These are phyloP conservation scores for Pimephales promelas DNA, from an alignment of 2,113 vertebrate genomes.

Conservation along the genomic window DNA sequence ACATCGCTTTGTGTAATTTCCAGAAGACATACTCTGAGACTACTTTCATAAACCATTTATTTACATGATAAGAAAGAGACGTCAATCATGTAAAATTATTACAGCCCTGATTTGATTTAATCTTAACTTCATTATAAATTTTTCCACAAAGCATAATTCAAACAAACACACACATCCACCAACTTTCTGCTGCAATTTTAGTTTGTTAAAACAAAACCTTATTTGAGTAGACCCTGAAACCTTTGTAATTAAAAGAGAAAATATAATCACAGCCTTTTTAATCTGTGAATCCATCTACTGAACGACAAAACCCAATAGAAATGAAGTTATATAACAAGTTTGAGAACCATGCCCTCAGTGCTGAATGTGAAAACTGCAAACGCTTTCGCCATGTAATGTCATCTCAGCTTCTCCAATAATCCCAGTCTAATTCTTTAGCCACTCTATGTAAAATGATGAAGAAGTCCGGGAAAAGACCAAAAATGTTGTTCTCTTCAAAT, in stretches of 20 bases:
- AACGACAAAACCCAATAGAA: background rate
- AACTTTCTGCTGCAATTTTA: background rate
- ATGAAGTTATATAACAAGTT: background rate
- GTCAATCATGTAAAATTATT: background rate
- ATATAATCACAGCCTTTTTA: background rate
- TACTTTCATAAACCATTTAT: background rate
- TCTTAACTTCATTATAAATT: background rate
- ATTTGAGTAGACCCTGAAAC: background rate
- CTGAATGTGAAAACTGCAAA: background rate
- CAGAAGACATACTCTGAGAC: background rate
- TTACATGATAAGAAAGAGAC: background rate
- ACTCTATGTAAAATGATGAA: constrained; percentile 15
- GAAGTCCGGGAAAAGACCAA: constrained; percentile 2
- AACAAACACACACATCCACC: background rate
- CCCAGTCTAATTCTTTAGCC: constrained; percentile 26
- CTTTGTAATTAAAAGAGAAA: background rate
- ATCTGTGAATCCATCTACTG: background rate
- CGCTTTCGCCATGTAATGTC: background rate
- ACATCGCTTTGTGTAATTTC: no score
- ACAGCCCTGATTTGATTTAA: background rate
- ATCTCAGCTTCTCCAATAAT: background rate
- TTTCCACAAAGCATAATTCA: background rate
- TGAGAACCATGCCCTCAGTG: background rate
- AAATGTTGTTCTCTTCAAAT: constrained; percentile 4
- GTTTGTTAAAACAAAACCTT: background rate